These are phyloP conservation scores for Tapirus terrestris DNA, from an alignment of 2,113 vertebrate genomes.

Conservation along the genomic window DNA sequence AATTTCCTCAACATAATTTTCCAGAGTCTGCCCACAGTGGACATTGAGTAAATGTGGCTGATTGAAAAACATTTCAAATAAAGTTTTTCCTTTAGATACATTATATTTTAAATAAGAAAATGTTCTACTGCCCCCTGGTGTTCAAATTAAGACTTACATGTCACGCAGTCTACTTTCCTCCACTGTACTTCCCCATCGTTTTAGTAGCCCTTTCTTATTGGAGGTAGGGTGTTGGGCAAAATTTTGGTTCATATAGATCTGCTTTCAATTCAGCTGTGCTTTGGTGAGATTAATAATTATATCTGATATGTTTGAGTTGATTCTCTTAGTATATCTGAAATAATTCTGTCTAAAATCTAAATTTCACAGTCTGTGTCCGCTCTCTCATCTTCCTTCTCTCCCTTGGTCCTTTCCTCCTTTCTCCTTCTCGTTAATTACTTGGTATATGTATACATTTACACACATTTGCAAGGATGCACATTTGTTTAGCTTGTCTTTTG, in stretches of 20 bases:
- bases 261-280: neutral
- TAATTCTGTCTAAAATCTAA: neutral
- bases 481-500: neutral
- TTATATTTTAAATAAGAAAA: conserved; percentile 33
- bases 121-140: conserved; percentile 70
- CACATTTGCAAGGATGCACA: neutral
- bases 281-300: neutral
- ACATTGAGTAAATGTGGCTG: neutral
- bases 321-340: neutral
- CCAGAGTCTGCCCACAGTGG: neutral
- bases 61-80: conserved; percentile 46
- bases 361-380: neutral
- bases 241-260: neutral
- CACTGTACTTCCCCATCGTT: fast-evolving
- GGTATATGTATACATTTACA: neutral
- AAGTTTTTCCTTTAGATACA: neutral
- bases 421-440: neutral
- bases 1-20: neutral
- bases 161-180: neutral
- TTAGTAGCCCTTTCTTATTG: neutral
- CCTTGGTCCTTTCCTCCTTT: neutral
- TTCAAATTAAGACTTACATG: neutral
- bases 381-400: neutral
- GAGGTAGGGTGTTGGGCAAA: neutral
- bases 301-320: neutral